Base-by-base conservation (phyloP, 2,113 vertebrate species). In the Furnarius figulus region DNA sequence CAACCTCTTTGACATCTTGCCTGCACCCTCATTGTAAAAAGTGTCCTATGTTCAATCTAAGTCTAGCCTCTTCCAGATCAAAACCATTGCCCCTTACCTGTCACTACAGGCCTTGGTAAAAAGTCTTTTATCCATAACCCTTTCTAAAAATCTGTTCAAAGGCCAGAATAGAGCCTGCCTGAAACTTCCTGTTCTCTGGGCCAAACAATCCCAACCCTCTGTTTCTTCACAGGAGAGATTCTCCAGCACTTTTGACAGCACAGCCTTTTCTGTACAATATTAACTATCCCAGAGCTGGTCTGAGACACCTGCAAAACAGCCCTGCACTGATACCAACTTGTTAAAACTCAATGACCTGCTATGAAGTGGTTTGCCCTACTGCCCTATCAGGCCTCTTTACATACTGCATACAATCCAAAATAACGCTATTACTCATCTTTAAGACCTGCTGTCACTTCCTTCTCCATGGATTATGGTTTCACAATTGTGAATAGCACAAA, bases 301-400 rank as follows among this genome's bases (percentile, higher is more conserved):
- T 83, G 62, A 83, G 24, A 86, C 30, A 58, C 19, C 46, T 61
- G 15, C 25, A 22, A 20, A 66, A 40, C 24, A 40, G 46, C 16
- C 5, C 2, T 73, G 44, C 11, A 7, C 39, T 15, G 21, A 30
- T 11, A 33, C 24, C 1, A n/a, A 27, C 37, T 30, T 3, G 0
- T 47, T 63, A 63, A 50, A 59, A 28, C 55, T 72, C 65, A 55
- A 47, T 42, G 65, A 68, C 42, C 25, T 81, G 59, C 72, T 87
- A 27, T 14, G 3, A 81, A 74, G 44, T 33, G 40, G 66, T 87
- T 52, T 28, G 25, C n/a, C 58, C 30, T 4, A 1, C 61, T 53
- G 40, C 62, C 21, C 1, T 9, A 9, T 30, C 33, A 44, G 25
- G 37, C 80, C 7, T 78, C 52, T n/a, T 68, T 50, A 30, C 27